Conservation (phyloP, 2,797 vertebrate species). For the Spondyliosoma cantharus region DNA sequence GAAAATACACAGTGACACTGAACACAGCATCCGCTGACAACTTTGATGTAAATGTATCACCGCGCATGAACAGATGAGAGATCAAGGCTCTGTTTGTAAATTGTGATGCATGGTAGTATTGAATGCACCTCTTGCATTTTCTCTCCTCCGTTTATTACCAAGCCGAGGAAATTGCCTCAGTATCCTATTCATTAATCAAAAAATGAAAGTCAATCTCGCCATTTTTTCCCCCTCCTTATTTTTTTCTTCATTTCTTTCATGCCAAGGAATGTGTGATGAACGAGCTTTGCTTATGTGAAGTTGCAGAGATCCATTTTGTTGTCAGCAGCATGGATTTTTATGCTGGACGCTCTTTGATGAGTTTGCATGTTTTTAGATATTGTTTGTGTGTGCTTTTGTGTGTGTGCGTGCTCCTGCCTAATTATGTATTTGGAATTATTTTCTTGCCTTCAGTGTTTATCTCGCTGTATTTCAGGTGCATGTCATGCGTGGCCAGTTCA, state of each 20-base stretch:
- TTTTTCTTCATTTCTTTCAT: constrained; percentile 71
- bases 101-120: constrained; percentile 82
- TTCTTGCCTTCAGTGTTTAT: constrained; percentile 5
- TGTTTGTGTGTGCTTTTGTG: constrained; percentile 37
- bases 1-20: constrained; percentile 65
- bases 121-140: constrained; percentile 80
- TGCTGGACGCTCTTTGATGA: constrained; percentile 74
- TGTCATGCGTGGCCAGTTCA: constrained; percentile 91
- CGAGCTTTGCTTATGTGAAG: constrained; percentile 82
- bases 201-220: constrained; percentile 81
- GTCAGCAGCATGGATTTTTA: constrained; percentile 78
- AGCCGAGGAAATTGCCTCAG: constrained; percentile 83
- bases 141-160: constrained; percentile 70
- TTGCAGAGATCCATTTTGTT: constrained; percentile 81
- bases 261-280: constrained; percentile 80
- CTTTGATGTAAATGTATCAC: constrained; percentile 78
- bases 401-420: not conserved
- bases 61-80: constrained; percentile 70
- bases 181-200: constrained; percentile 88
- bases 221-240: constrained; percentile 39
- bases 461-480: constrained; percentile 84
- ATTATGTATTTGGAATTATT: constrained; percentile 12
- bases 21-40: constrained; percentile 70
- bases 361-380: constrained; percentile 74
- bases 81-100: constrained; percentile 80